Evolutionary conservation across 2,113 vertebrate species (phyloP), one percentile per base, ranked within the genome.

Genomic region (Rhynchomys soricoides): DNA sequence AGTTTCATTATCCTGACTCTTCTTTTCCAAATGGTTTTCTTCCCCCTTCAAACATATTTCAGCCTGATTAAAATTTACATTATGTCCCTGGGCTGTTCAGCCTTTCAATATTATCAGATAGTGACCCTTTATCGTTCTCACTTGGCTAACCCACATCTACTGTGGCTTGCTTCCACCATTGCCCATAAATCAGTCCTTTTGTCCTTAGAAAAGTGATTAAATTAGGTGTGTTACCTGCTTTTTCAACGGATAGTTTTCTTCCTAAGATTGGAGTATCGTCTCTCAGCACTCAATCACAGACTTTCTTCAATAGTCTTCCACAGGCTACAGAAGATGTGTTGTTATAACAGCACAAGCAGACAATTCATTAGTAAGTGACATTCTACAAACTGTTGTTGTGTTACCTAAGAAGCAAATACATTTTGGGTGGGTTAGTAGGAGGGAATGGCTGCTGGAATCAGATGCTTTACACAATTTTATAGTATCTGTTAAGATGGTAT

Each of bases 391-490:
- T 8, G 2, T 62, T 77, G 3, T 55, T 77, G 21, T 37, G 57
- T 95, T 75, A 95, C 75, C 71, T 86, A 90, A 79, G 55, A 92
- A 92, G 71, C 75, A 95, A 85, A 86, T 91, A 22, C 57, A 66
- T 92, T 95, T n/a, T 43, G 74, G 12, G 48, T 96, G 71, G 22
- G 37, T 71, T 62, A 77, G 55, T 3, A 3, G 22, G 24, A 77
- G 43, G 12, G 71, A 64, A 94, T 16, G 12, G 22, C 0, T 52
- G 12, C 10, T 62, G 15, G 11, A 24, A 90, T 34, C 11, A 74
- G 43, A 3, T 68, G 50, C 59, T 75, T 52, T 17, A 73, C 0
- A 57, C 0, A n/a, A 34, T 64, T 89, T 93, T 66, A 7, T 29
- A 70, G 21, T 57, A 74, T 8, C 26, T 70, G 34, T 12, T 64